These are phyloP conservation scores for Alviniconcha marisindica DNA, from an alignment of 1,140 invertebrate species.

Conservation along the genomic window DNA sequence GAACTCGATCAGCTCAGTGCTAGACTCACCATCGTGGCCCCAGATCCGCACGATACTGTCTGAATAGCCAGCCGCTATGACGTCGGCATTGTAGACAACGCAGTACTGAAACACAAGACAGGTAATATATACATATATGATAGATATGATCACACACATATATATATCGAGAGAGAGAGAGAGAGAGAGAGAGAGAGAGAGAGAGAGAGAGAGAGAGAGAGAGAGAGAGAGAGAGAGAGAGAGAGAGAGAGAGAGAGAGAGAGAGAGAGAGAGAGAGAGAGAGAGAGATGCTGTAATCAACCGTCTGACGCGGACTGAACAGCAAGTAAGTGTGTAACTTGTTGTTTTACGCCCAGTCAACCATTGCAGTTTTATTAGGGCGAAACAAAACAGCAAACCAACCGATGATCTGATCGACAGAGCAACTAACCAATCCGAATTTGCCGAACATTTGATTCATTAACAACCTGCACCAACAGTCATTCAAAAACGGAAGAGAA, in stretches of 20 bases:
- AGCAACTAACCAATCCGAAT: too few relatives aligned
- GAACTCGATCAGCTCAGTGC: too few relatives aligned
- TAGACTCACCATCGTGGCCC: neutral
- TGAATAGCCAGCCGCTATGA: neutral
- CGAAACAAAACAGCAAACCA: neutral
- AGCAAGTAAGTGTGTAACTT: neutral
- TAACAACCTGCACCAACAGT: too few relatives aligned
- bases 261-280: too few relatives aligned
- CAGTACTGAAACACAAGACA: neutral
- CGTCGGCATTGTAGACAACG: constrained; percentile 1
- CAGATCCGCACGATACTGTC: too few relatives aligned
- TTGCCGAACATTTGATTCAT: too few relatives aligned
- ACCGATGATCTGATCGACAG: too few relatives aligned
- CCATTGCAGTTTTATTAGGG: neutral
- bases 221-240: neutral
- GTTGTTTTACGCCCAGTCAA: neutral
- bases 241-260: neutral
- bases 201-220: neutral
- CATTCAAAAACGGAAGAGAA: too few relatives aligned
- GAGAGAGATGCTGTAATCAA: neutral
- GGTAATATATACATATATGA: neutral
- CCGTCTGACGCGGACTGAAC: neutral
- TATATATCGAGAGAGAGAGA: neutral
- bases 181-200: neutral
- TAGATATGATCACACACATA: neutral